Evolutionary conservation across 2,113 vertebrate genomes (phyloP).

Genomic region (Nycticebus coucang): DNA sequence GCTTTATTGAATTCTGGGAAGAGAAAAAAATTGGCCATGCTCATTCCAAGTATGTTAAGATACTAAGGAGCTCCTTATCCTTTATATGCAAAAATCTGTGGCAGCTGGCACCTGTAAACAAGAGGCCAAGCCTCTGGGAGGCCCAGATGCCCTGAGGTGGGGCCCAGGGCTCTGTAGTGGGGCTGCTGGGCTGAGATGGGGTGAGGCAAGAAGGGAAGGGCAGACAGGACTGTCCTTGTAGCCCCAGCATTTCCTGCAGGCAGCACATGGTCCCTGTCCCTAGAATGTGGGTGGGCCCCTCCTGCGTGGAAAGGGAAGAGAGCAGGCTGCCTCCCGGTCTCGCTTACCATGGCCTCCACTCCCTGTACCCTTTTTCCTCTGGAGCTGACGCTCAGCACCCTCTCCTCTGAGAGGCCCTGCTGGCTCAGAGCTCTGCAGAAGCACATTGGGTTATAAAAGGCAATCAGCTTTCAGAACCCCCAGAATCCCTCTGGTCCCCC

Average conservation of each 20-base stretch:
- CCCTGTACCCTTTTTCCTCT: neutral
- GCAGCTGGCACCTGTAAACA: slow-evolving; percentile 77
- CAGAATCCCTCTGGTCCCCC: neutral
- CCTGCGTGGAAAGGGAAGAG: slow-evolving; percentile 18
- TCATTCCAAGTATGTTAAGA: slow-evolving; percentile 85
- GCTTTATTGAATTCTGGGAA: slow-evolving; percentile 86
- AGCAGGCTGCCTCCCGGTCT: neutral
- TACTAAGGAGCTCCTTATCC: slow-evolving; percentile 85
- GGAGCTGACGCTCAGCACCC: neutral
- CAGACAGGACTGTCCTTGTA: neutral
- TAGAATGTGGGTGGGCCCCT: slow-evolving; percentile 44
- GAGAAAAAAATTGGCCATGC: slow-evolving; percentile 82
- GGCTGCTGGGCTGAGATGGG: neutral
- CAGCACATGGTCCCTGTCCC: neutral
- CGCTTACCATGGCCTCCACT: neutral
- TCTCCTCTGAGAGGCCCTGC: neutral
- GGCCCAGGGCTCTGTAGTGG: neutral
- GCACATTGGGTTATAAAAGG: neutral
- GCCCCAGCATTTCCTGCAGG: slow-evolving; percentile 41
- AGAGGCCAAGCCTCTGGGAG: slow-evolving; percentile 72
- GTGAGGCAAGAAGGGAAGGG: neutral
- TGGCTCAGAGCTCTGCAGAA: neutral
- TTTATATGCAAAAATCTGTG: slow-evolving; percentile 81
- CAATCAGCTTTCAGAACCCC: neutral
- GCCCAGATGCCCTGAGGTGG: neutral